Base-by-base conservation (phyloP, 2,797 vertebrate species). In the Fratercula arctica region DNA sequence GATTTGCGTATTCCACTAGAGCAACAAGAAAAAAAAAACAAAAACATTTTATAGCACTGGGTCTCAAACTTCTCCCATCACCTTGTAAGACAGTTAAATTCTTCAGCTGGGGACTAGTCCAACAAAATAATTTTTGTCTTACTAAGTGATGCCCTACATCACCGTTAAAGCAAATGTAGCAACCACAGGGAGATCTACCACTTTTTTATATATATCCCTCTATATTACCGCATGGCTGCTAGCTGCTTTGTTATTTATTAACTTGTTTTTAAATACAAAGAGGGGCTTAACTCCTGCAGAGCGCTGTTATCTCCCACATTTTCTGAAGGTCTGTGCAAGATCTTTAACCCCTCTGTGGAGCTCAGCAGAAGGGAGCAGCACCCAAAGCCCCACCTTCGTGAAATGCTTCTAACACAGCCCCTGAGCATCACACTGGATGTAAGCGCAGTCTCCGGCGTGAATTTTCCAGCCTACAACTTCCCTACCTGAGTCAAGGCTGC, bases 1-100 rank as follows among this genome's bases (percentile, higher is more conserved):
- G 53, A 70, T 87, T 93, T 95, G 92, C 85, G 56, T 80, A 59
- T 85, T 87, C 91, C 70, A 92, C 67, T 31, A 78, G 46, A 91
- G 29, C 64, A 92, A 87, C 41, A 72, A 87, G 77, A 76, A 80
- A 85, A 88, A 67, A 57, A 83, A 89, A 63, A 66, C 76, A 81
- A 84, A 67, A 61, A 15, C 19, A 60, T 75, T 84, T 89, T 68
- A 50, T 39, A 87, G n/a, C 53, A 48, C 13, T 50, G 37, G 5
- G 29, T 78, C 72, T 80, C 53, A 29, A 85, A 80, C 17, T 70
- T 91, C 39, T 85, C 23, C 23, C 13, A 39, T n/a, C 16, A 46
- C 17, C 28, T 75, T 43, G 16, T 31, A 87, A 85, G 57, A 64
- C 87, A 77, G 63, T 79, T 59, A 61, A 57, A 64, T 72, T 75